Evolutionary conservation across 2,797 vertebrate genomes (phyloP), one percentile per base, ranked within the genome.

Genomic region (Petrocephalus sullivani): DNA sequence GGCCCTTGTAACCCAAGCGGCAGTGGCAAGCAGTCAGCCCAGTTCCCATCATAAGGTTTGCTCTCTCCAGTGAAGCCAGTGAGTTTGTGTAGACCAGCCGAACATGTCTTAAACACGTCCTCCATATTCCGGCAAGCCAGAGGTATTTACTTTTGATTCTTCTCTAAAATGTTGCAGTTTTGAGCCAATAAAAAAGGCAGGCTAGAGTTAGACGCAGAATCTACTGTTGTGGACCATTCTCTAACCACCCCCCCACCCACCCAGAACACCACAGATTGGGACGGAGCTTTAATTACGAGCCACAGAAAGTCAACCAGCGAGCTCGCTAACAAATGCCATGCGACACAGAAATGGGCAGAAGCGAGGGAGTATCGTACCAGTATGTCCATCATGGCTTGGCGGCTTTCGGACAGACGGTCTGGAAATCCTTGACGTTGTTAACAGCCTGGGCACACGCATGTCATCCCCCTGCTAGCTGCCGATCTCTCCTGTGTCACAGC

Each of bases 371-470:
- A 89, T 57, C 92, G 95, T 96, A 96, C 95, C 95, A 96, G 95
- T 67, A 94, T 92, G 90, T 96, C 95, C 92, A 94, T 94, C 95
- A 96, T 95, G 93, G 93, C 88, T 93, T 64, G 93, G 92, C 91
- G 91, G 90, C 92, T 89, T 91, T 91, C 92, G 90, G 91, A 89
- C 90, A 89, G 93, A 94, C 94, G 95, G 93, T 93, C 93, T 89
- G 90, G 88, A 89, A 94, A 92, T 94, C 92, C 93, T 95, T 94
- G 93, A 92, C 91, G 95, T 89, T 94, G 94, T 95, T 95, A 96
- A 91, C 91, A 92, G 92, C 92, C 91, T 91, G 92, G 92, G 91
- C 89, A 92, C 91, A 93, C 90, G 93, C 93, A 93, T 93, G 93
- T 92, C 93, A 93, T 92, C 91, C 90, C 91, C 90, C 92, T 88